A percentile compares a stretch with the other conserved stretches of the same genome.
These are phyloP conservation scores for Eupeodes luniger DNA, from an alignment of 2,888 invertebrate genomes.

Conservation along the genomic window DNA sequence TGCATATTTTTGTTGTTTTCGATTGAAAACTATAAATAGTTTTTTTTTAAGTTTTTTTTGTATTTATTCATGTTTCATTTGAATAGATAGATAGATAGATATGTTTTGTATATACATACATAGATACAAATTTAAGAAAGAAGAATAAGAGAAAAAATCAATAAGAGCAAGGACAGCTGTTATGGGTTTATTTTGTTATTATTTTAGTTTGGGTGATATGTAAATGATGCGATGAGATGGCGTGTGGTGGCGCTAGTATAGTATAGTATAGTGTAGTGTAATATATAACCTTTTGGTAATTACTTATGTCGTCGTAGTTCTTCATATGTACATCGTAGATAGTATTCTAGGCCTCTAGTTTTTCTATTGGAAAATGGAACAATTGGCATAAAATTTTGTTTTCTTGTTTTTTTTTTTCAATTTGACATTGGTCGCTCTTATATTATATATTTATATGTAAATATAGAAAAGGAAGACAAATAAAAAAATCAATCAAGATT, in stretches of 20 bases:
- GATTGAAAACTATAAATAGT: conserved; percentile 60
- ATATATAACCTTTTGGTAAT: conserved; percentile 54
- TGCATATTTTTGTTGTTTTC: conserved; percentile 19
- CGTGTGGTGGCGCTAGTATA: conserved; percentile 13
- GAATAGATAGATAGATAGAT: conserved; percentile 23
- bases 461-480: conserved; percentile 58
- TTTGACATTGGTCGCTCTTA: conserved; percentile 49
- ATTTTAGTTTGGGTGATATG: conserved; percentile 45
- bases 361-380: conserved; percentile 44
- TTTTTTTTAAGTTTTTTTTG: not conserved
- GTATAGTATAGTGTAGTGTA: not conserved
- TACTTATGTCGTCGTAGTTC: conserved; percentile 28
- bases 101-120: not conserved
- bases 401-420: not conserved
- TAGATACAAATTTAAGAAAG: not conserved
- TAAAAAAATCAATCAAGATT: conserved; percentile 65
- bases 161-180: conserved; percentile 73
- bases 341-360: conserved; percentile 43
- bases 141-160: conserved; percentile 52
- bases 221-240: conserved; percentile 10
- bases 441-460: no score
- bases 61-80: conserved; percentile 42
- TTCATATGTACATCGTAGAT: not conserved
- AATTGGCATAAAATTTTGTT: conserved; percentile 11
- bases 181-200: conserved; percentile 62